Base-by-base conservation (phyloP, 2,797 vertebrate genomes). In the Arrhamphus sclerolepis region DNA sequence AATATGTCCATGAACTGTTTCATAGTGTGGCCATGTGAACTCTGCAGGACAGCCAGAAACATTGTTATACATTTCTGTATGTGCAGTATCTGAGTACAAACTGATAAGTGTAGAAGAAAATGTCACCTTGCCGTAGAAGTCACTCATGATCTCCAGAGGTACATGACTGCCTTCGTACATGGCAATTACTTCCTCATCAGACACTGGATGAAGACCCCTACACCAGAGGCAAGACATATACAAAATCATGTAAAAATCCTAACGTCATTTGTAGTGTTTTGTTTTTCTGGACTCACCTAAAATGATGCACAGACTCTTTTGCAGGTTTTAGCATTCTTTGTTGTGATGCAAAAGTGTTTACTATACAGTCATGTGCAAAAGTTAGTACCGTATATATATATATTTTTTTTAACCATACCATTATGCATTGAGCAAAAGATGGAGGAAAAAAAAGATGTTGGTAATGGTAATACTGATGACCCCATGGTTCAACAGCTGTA, bases 1-100 rank as follows among this genome's bases (percentile, higher is more conserved):
- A 99, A 99, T 72, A 99, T 99, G 86, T 99, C 97, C 97, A 99
- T 99, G 90, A 96, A 99, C 87, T 99, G 98, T 62, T 99, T 99
- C 96, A 99, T 97, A 49, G 95, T 94, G 79, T 95, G 95, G 44
- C 97, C 96, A 0, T 99, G 96, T 49, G 95, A 95, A 74, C 97
- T 99, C 98, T 99, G 84, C 28, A 48, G 43, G 58, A 59, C 54
- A 72, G 46, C 0, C 0, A 49, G 20, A 0, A n/a, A 40, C 21
- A 13, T 31, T 9, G 41, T 67, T 21, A 50, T 24, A 43, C 5
- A 18, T 48, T 16, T 61, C 22, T 40, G 14, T 24, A 42, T 46
- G 10, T 41, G 14, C n/a, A 39, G 18, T 7, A 11, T 18, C 19
- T 26, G 6, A 60, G 22, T 6, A 16, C 17, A 28, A 14, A 60